Evolutionary conservation across 23 tunicate genomes (phyloP), one percentile per base, ranked within the genome.

Genomic region (Oikopleura dioica): DNA sequence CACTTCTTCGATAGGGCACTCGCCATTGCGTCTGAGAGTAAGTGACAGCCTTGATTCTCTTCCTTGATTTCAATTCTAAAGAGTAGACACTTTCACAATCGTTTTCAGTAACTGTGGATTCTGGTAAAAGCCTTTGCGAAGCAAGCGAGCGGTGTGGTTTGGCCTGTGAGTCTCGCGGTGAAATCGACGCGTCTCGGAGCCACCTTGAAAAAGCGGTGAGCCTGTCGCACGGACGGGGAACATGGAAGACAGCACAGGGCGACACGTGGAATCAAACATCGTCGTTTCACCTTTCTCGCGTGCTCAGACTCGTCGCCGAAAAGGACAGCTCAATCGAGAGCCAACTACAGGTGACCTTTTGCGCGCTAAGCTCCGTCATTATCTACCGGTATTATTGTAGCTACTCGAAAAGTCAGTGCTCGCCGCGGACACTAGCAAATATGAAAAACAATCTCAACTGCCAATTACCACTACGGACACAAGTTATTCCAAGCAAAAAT

Each of bases 71-170:
- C n/a, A n/a, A n/a, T n/a, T n/a, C n/a, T n/a, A n/a, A n/a, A n/a
- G n/a, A n/a, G n/a, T n/a, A n/a, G n/a, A n/a, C n/a, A n/a, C 55
- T 44, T 44, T 44, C 55, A 21, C 55, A 21, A 9, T 44, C 9
- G 21, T 63, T 63, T 63, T 63, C 26, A 63, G 72, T 63, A 21
- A 24, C 4, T 16, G 4, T 63, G 72, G 72, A 63, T 63, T 63
- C 72, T 5, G 33, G 72, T 24, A 63, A 63, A 28, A 63, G 72
- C 26, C 26, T 63, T 2, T 21, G 72, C 26, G 72, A 63, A 63
- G 72, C 72, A 63, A 63, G 72, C 33, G 72, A 63, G 26, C 16
- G 26, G 26, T 63, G 72, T 63, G 72, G 72, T 23, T 28, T 63
- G 29, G 72, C 72, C 2, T 24, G 30, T 2, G 72, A 63, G 26